These are phyloP conservation scores for Ylistrum balloti DNA, from an alignment of 1,140 invertebrate species.

Conservation along the genomic window DNA sequence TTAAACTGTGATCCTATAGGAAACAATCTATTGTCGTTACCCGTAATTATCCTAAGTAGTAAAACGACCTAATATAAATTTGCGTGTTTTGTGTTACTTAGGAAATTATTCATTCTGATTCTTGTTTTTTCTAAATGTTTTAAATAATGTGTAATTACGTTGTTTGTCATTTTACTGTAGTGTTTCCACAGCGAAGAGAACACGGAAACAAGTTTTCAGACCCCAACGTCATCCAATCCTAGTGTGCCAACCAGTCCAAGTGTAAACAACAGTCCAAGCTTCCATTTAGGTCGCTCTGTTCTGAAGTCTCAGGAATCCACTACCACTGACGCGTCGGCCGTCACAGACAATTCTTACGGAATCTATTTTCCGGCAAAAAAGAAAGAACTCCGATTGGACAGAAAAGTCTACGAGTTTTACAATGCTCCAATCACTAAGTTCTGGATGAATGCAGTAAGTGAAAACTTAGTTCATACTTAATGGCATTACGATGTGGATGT, in stretches of 20 bases:
- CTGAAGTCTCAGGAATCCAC: neutral
- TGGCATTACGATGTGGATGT: too few species aligned
- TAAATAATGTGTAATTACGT: too few species aligned
- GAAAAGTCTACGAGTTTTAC: slow-evolving; percentile 97
- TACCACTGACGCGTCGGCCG: neutral
- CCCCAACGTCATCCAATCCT: slow-evolving; percentile 23
- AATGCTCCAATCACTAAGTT: slow-evolving; percentile 98
- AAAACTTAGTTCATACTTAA: neutral
- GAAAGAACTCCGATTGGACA: slow-evolving; percentile 87
- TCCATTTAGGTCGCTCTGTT: neutral
- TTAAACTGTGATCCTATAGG: too few species aligned
- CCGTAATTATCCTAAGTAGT: too few species aligned
- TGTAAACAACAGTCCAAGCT: slow-evolving; percentile 52
- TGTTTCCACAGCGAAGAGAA: neutral
- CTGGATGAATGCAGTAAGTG: slow-evolving; percentile 95
- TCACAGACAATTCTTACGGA: slow-evolving; percentile 45
- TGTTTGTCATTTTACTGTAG: neutral
- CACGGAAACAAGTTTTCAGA: slow-evolving; percentile 51
- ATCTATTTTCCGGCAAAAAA: slow-evolving; percentile 55
- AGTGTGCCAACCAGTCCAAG: slow-evolving; percentile 55
- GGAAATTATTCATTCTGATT: too few species aligned
- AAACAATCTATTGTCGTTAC: too few species aligned
- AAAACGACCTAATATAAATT: too few species aligned
- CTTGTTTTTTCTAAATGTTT: too few species aligned
- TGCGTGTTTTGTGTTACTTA: too few species aligned